phyloP scores from a whole-genome alignment of 2,888 invertebrate genomes.

The Ochropacha duplaris region DNA sequence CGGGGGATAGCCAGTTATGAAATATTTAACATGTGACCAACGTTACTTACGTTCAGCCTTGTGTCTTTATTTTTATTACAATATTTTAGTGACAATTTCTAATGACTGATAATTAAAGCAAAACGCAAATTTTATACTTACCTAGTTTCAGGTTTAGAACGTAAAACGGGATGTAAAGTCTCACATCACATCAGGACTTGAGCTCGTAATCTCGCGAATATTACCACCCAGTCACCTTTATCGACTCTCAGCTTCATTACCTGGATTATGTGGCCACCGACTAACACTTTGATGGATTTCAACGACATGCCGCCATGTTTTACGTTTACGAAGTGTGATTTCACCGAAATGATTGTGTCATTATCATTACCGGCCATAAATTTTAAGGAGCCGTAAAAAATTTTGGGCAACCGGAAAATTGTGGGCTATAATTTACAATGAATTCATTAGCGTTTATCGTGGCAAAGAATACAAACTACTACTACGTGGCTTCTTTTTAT shows the following conservation, averaged over 20 bases:
- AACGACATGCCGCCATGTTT: slow-evolving; percentile 26
- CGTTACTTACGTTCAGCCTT: too few species aligned
- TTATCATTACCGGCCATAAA: not conserved
- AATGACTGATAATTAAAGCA: too few species aligned
- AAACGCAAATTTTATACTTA: not conserved
- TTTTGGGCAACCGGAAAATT: not conserved
- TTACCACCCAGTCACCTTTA: slow-evolving; percentile 52
- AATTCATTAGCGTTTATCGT: not conserved
- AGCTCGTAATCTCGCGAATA: slow-evolving; percentile 50
- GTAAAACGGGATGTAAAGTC: slow-evolving; percentile 27
- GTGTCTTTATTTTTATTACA: too few species aligned
- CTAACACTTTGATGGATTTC: slow-evolving; percentile 46
- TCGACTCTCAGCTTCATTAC: slow-evolving; percentile 31
- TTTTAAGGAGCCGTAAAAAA: not conserved
- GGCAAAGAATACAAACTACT: not conserved
- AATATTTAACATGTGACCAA: too few species aligned
- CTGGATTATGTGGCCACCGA: slow-evolving; percentile 36
- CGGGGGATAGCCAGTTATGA: too few species aligned
- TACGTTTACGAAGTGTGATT: not conserved
- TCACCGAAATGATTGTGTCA: not conserved
- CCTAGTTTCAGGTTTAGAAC: not conserved
- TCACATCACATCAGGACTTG: slow-evolving; percentile 18
- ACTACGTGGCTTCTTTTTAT: too few species aligned
- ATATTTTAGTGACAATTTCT: too few species aligned
- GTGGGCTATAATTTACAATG: not conserved